Evolutionary conservation across 2,888 invertebrate species (phyloP), one percentile per base, ranked within the genome.

Genomic region (Eretmocerus hayati): DNA sequence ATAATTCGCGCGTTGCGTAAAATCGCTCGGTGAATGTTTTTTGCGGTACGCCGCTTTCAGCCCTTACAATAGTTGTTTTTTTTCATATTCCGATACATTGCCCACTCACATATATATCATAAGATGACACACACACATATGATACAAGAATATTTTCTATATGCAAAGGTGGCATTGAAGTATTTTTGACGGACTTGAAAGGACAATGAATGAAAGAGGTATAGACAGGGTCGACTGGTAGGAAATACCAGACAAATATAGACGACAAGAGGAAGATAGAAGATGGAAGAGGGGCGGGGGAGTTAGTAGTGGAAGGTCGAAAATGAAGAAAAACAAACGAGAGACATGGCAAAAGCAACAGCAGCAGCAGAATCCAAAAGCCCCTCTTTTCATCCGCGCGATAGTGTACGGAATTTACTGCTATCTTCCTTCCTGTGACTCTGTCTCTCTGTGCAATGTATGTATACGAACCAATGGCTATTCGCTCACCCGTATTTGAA

Each of bases 361-460:
- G 13, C 22, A 33, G 18, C 13, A 4, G 21, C 23, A 23, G 41
- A 16, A 36, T 40, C 32, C 26, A 19, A 44, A 43, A 44, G 43
- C 42, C 22, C 15, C 46, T 36, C 46, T 50, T n/a, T 50, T 46
- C 38, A 46, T 50, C 48, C 38, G 32, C 15, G 37, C 37, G 45
- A 50, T 42, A 31, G 38, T 42, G 20, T 32, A 38, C 48, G 42
- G 38, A 48, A 48, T 48, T 48, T 48, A 48, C 48, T 37, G 42
- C 36, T 16, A 21, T 37, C 42, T 42, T 48, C 37, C 38, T 38
- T 48, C 42, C 42, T 40, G 32, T 11, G 23, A 6, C 8, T 26
- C 26, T 26, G 26, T 26, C 26, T 11, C 26, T n/a, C n/a, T n/a
- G n/a, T n/a, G n/a, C n/a, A n/a, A n/a, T n/a, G n/a, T n/a, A n/a